These are phyloP conservation scores for Lepidurus apus DNA, from an alignment of 1,140 invertebrate species.

Conservation along the genomic window DNA sequence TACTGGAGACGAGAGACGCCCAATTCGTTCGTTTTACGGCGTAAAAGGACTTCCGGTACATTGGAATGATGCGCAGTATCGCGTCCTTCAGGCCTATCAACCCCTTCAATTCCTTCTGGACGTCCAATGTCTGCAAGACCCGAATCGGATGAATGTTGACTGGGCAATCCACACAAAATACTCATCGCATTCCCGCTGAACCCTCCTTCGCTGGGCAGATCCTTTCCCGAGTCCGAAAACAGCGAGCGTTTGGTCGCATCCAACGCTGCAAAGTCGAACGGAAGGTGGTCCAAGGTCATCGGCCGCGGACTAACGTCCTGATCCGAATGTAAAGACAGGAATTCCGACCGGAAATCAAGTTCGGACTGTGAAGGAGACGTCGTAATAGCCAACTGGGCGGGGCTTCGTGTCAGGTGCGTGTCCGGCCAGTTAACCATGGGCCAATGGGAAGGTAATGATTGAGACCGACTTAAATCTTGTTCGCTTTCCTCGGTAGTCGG, in stretches of 20 bases:
- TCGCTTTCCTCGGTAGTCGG: not conserved
- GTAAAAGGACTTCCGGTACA: not conserved
- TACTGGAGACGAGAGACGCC: not conserved
- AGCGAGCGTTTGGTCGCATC: not conserved
- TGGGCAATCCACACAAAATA: conserved; percentile 38
- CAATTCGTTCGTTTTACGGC: not conserved
- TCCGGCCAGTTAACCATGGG: not conserved
- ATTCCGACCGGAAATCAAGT: not conserved
- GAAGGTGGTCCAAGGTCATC: not conserved
- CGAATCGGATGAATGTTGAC: conserved; percentile 64
- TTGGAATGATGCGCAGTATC: not conserved
- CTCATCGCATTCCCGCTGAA: not conserved
- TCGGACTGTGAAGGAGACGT: not conserved
- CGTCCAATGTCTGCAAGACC: conserved; percentile 67
- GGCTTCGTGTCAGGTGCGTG: not conserved
- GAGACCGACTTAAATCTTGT: not conserved
- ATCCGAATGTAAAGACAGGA: not conserved
- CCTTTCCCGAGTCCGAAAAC: not conserved
- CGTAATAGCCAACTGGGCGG: not conserved
- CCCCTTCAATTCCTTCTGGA: conserved; percentile 27
- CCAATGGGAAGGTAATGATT: not conserved
- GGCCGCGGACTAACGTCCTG: not conserved
- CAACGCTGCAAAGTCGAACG: not conserved
- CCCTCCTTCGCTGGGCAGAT: not conserved
- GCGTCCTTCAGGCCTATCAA: conserved; percentile 23